Evolutionary conservation across 2,797 vertebrate species (phyloP).

Genomic region (Manis javanica): DNA sequence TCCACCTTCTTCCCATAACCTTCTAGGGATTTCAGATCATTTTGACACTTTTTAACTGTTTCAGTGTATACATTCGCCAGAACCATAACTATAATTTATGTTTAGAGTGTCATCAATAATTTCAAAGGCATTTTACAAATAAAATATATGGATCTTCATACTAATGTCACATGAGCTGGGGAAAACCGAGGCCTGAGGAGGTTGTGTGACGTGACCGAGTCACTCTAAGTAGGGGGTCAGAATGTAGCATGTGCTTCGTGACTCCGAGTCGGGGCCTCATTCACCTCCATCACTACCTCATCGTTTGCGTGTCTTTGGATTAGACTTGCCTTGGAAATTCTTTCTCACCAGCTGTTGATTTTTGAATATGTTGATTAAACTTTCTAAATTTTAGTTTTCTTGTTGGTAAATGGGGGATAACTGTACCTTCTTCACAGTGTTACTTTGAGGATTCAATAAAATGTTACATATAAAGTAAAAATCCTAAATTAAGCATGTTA

Average conservation of each 20-base stretch:
- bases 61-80: not conserved
- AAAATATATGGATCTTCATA: not conserved
- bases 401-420: not conserved
- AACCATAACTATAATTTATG: not conserved
- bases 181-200: not conserved
- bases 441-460: not conserved
- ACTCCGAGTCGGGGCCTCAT: not conserved
- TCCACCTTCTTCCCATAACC: not conserved
- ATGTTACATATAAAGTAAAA: not conserved
- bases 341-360: not conserved
- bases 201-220: no score
- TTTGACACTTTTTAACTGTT: not conserved
- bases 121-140: constrained; percentile 47
- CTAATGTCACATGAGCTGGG: not conserved
- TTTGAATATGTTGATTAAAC: constrained; percentile 14
- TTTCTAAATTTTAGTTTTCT: constrained; percentile 26
- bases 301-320: not conserved
- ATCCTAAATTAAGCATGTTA: not conserved
- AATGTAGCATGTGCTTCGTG: not conserved
- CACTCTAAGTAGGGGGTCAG: not conserved
- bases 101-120: not conserved
- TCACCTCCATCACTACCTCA: rapidly evolving
- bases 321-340: not conserved
- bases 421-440: not conserved
- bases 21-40: not conserved